Evolutionary conservation across 2,888 invertebrate genomes (phyloP), one percentile per base, ranked within the genome.

Genomic region (Chouioia cunea): DNA sequence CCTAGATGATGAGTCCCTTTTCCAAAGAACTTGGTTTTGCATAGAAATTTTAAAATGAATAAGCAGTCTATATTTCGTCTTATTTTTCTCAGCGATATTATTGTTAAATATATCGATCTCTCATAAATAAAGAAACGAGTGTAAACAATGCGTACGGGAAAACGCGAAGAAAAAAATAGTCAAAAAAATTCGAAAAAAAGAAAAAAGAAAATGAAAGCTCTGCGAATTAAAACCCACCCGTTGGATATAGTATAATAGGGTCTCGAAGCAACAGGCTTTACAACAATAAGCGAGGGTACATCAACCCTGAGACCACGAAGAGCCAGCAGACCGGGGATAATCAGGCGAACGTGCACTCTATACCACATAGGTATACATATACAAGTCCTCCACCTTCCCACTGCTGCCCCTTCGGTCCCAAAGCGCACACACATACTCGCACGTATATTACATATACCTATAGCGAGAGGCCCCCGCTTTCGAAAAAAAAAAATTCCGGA

Each of bases 311-410:
- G 64, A 54, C 54, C 63, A 74, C 64, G 74, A 74, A 65, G 65
- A 76, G 63, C 71, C 78, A 73, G 54, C 74, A 65, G 73, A 72
- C 71, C 74, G 75, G 66, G 74, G 74, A 76, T 79, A 80, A 80
- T 79, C 77, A 76, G 70, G 75, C 75, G 77, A 75, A 74, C 71
- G 76, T 72, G 75, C 64, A 73, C 73, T 77, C 73, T 66, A 71
- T 74, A 72, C 73, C 65, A 56, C 66, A 66, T 69, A 70, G 36
- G 20, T 64, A 73, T 74, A 73, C 36, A 36, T 6, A 12, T 36
- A 36, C 12, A 36, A 36, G 36, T 36, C 36, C 10, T 36, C 36
- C 36, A 36, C 36, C 36, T 36, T 36, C 36, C 6, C 27, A 6
- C 27, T 27, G 56, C 44, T 65, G 48, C 53, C 43, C 59, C 54